Percentiles rank a stretch among this genome's conserved stretches.
Conservation (phyloP, 2,113 vertebrate species). For the Callipepla californica region DNA sequence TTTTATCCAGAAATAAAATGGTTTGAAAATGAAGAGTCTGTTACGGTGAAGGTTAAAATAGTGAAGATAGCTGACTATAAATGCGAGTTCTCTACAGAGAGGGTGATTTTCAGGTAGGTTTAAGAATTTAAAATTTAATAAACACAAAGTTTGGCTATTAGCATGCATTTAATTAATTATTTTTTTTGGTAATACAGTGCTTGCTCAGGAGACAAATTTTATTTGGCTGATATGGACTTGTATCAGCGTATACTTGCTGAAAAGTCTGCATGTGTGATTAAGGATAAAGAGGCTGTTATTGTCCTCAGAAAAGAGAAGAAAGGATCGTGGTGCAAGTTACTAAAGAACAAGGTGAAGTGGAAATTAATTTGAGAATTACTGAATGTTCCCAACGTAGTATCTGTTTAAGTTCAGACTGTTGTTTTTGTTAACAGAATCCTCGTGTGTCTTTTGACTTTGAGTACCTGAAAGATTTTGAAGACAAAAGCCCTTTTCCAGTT, state of each 20-base stretch:
- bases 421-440: constrained; percentile 74
- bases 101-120: constrained; percentile 81
- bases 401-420: background rate
- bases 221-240: constrained; percentile 78
- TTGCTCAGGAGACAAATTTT: constrained; percentile 73
- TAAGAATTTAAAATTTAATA: background rate
- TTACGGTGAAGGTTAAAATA: constrained; percentile 74
- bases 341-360: constrained; percentile 73
- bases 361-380: background rate
- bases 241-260: constrained; percentile 61
- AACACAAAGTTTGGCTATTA: background rate
- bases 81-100: constrained; percentile 73
- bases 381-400: background rate
- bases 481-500: constrained; percentile 46
- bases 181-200: constrained; percentile 64
- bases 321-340: constrained; percentile 67
- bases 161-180: background rate
- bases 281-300: constrained; percentile 65
- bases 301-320: constrained; percentile 68
- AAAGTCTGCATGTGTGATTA: constrained; percentile 57
- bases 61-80: constrained; percentile 41
- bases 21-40: constrained; percentile 76
- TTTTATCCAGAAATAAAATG: constrained; percentile 80
- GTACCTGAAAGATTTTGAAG: constrained; percentile 76
- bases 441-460: constrained; percentile 80